These are phyloP conservation scores for Cygnus atratus DNA, from an alignment of 2,113 vertebrate genomes.

Conservation along the genomic window DNA sequence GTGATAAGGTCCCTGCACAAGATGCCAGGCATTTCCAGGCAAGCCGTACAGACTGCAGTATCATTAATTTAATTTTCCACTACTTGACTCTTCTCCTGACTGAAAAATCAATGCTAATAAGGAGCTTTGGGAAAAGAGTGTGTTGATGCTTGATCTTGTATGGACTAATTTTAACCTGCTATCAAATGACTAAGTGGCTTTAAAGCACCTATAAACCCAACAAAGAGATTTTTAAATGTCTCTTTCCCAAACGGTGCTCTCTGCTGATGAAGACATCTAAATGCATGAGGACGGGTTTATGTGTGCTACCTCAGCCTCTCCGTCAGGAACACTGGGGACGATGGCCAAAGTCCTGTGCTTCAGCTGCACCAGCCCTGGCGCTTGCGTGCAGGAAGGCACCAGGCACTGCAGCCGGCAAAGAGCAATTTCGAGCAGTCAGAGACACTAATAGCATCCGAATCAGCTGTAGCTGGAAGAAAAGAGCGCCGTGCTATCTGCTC, in stretches of 20 bases:
- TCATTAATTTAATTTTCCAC: conserved; percentile 56
- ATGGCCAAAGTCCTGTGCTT: not conserved
- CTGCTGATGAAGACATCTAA: conserved; percentile 70
- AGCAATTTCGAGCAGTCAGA: not conserved
- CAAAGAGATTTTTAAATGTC: conserved; percentile 55
- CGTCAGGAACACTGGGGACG: not conserved
- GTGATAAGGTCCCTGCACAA: not conserved
- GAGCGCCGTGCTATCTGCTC: not conserved
- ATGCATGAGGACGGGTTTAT: conserved; percentile 64
- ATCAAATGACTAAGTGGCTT: conserved; percentile 63
- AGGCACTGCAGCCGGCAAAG: not conserved
- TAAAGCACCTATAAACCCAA: conserved; percentile 62
- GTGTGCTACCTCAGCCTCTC: conserved; percentile 47
- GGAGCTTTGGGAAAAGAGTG: conserved; percentile 51
- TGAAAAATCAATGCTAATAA: conserved; percentile 71
- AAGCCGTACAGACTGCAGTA: not conserved
- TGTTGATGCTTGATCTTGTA: conserved; percentile 43
- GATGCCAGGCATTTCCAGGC: conserved; percentile 36
- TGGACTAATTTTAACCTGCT: conserved; percentile 64
- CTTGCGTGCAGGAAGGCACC: not conserved
- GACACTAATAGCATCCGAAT: not conserved
- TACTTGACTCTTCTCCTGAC: not conserved
- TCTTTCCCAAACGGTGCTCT: conserved; percentile 25
- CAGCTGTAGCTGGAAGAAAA: not conserved
- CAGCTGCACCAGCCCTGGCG: fast-evolving